Evolutionary conservation across 2,797 vertebrate genomes (phyloP), one percentile per base, ranked within the genome.

Genomic region (Trachurus trachurus): DNA sequence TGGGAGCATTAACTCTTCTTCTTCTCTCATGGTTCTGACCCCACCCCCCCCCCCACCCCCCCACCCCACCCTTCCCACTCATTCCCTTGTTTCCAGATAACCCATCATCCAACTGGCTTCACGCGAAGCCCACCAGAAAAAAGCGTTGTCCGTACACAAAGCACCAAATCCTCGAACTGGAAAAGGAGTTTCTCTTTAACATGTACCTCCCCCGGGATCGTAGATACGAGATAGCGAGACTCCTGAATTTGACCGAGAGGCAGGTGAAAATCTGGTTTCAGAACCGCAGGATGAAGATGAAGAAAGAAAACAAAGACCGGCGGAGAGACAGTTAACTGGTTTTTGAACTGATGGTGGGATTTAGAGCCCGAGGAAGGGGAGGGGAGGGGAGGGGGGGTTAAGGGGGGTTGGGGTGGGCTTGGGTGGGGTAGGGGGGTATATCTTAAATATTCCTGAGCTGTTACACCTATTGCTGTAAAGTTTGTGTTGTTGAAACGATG

Each of bases 211-310:
- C 98, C 66, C 95, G 98, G 94, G 98, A 99, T 91, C 97, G 98
- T 71, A 97, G 98, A 92, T 99, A 98, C 65, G 98, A 99, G 84
- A 96, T 99, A 84, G 98, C 98, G 49, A 96, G 97, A 76, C 89
- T 97, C 63, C 96, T 99, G 85, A 98, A 96, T 94, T 94, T 99
- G 91, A 99, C 97, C 11, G 98, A 99, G 91, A 97, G 98, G 94
- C 98, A 99, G 96, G 97, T 99, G 88, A 99, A 99, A 96, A 99
- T 99, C 90, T 99, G 98, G 98, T 99, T 99, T 95, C 98, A 99
- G 93, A 99, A 99, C 92, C 96, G 98, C 90, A 97, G 98, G 91
- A 99, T 99, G 98, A 99, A 99, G 96, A 99, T 99, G 98, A 99
- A 99, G 96, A 99, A 99, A 90, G 97, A 98, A 89, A 99, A 98